Conservation (phyloP, 1,140 invertebrate genomes). For the Euwallacea similis region DNA sequence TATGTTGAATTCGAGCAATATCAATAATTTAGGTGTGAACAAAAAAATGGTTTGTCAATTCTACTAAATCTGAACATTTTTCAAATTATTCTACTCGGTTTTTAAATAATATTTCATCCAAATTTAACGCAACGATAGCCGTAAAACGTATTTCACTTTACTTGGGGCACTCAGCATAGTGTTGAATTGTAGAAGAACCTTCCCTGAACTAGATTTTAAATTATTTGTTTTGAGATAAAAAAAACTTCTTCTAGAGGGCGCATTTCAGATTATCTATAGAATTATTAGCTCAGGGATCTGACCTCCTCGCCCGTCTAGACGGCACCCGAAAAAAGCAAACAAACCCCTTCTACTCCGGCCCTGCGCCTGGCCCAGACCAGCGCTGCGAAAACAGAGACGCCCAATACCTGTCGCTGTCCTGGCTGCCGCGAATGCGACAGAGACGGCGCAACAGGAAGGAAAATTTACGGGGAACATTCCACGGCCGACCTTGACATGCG, state of each 20-base stretch:
- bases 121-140: too few relatives aligned
- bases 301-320: not conserved
- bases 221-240: not conserved
- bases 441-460: conserved; percentile 22
- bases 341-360: not conserved
- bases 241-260: not conserved
- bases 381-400: conserved; percentile 6
- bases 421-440: not conserved
- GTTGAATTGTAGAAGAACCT: too few relatives aligned
- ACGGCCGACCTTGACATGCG: conserved; percentile 25
- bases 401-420: not conserved
- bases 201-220: not conserved
- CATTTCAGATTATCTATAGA: not conserved
- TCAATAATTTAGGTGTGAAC: too few relatives aligned
- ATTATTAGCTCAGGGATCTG: not conserved
- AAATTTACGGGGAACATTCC: conserved; percentile 6
- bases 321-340: not conserved
- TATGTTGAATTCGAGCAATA: too few relatives aligned
- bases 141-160: too few relatives aligned
- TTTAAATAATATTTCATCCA: too few relatives aligned
- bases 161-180: too few relatives aligned
- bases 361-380: not conserved
- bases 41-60: too few relatives aligned
- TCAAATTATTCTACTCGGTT: too few relatives aligned
- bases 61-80: too few relatives aligned